These are phyloP conservation scores for Dusona sp. DNA, from an alignment of 2,888 invertebrate species.

Conservation along the genomic window DNA sequence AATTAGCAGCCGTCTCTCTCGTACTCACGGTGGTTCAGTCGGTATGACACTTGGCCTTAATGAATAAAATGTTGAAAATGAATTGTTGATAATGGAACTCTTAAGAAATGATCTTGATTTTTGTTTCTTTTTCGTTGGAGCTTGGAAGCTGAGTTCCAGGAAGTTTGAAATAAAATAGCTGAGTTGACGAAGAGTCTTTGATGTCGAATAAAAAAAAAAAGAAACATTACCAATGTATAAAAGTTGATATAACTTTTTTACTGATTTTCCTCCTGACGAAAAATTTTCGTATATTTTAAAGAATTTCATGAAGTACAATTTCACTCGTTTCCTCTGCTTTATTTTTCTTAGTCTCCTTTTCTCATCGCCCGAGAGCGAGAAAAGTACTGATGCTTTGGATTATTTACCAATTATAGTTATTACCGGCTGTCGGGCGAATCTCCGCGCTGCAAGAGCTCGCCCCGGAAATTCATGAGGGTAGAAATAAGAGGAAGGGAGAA, in stretches of 20 bases:
- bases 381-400: conserved; percentile 63
- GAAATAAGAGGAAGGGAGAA: conserved; percentile 60
- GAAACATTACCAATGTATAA: not conserved
- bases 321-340: not conserved
- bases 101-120: not conserved
- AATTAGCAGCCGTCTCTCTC: no score
- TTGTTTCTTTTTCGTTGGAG: not conserved
- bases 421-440: conserved; percentile 63
- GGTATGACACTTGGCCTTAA: no score
- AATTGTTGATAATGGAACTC: not conserved
- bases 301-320: conserved; percentile 26
- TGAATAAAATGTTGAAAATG: not conserved
- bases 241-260: conserved; percentile 34
- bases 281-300: not conserved
- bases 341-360: not conserved
- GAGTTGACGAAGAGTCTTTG: not conserved
- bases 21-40: no score
- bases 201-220: not conserved
- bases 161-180: not conserved
- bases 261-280: not conserved
- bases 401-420: conserved; percentile 79
- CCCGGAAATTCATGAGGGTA: conserved; percentile 33
- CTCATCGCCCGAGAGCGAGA: conserved; percentile 18
- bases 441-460: conserved; percentile 20
- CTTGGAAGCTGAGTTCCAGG: not conserved